Evolutionary conservation across 2,797 vertebrate species (phyloP).

Genomic region (Muscicapa comitata): DNA sequence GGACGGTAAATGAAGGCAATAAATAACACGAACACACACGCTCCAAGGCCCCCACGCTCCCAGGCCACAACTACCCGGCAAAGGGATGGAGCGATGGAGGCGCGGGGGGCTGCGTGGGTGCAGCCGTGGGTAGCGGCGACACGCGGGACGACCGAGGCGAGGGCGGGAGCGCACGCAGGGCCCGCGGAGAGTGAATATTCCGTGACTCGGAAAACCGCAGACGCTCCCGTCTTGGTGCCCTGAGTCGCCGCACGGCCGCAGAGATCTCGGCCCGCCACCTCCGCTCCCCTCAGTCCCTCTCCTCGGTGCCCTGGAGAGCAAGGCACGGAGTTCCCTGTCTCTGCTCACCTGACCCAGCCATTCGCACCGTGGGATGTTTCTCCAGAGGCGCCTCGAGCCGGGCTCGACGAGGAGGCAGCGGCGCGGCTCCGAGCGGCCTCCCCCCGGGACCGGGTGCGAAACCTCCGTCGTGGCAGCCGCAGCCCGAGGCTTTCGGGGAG

Average conservation of each 20-base stretch:
- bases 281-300: background rate
- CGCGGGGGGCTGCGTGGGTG: background rate
- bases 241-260: fast-evolving
- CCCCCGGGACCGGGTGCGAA: background rate
- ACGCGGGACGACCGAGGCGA: too few relatives aligned
- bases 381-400: background rate
- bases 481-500: too few relatives aligned
- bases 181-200: background rate
- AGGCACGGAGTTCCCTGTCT: background rate
- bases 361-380: background rate
- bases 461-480: background rate
- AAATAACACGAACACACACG: constrained; percentile 42
- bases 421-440: too few relatives aligned
- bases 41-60: background rate
- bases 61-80: background rate
- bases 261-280: background rate
- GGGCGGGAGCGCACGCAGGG: too few relatives aligned
- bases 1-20: constrained; percentile 57
- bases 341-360: background rate
- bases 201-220: background rate
- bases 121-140: background rate
- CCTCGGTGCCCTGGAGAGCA: background rate
- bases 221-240: fast-evolving
- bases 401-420: background rate
- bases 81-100: background rate